Evolutionary conservation across 2,797 vertebrate species (phyloP).

Genomic region (Urophycis tenuis): DNA sequence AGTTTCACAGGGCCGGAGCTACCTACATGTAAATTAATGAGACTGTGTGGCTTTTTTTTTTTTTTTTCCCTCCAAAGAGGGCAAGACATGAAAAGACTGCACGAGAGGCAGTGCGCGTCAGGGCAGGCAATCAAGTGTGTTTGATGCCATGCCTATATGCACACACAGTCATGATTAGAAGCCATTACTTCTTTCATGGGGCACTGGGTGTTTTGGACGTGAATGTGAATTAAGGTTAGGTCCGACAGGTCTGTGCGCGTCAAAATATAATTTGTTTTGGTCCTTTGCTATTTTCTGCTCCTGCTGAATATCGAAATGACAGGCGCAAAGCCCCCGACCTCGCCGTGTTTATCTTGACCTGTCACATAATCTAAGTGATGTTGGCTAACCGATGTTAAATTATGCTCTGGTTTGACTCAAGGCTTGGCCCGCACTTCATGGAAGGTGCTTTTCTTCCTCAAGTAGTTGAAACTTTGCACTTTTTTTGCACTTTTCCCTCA

Average conservation of each 20-base stretch:
- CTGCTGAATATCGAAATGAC: neutral
- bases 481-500: neutral
- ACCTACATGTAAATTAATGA: slow-evolving; percentile 14
- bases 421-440: neutral
- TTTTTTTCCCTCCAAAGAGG: neutral
- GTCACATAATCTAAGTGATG: slow-evolving; percentile 2
- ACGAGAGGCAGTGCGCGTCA: neutral
- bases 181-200: neutral
- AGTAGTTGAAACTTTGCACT: slow-evolving; percentile 1
- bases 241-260: neutral
- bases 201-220: neutral
- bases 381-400: neutral
- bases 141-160: slow-evolving; percentile 3
- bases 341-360: neutral
- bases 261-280: neutral
- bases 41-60: neutral
- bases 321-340: neutral
- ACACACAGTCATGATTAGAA: neutral
- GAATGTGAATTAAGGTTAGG: neutral
- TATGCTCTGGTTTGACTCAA: neutral
- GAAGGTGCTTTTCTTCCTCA: neutral
- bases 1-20: slow-evolving; percentile 13
- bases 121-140: neutral
- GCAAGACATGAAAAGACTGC: neutral
- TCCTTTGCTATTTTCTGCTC: neutral